phyloP scores from a whole-genome alignment of 2,888 invertebrate genomes.

The Oligia strigilis region DNA sequence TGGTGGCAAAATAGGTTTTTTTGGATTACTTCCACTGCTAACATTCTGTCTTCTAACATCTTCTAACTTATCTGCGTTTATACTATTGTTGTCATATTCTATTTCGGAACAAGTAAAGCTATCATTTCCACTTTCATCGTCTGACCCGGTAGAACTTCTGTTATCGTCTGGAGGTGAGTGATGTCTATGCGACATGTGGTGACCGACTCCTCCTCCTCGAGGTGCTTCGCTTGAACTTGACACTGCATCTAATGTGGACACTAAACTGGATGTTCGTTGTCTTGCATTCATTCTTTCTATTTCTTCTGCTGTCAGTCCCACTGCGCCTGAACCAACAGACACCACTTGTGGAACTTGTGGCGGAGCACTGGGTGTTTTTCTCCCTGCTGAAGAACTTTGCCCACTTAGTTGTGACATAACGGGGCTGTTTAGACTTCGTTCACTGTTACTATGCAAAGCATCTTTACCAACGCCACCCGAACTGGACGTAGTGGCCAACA shows the following conservation, averaged over 20 bases:
- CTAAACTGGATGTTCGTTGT: constrained; percentile 96
- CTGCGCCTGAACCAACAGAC: constrained; percentile 92
- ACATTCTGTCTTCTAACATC: constrained; percentile 91
- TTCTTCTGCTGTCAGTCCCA: constrained; percentile 98
- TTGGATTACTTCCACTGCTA: constrained; percentile 87
- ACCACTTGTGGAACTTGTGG: constrained; percentile 93
- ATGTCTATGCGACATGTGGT: constrained; percentile 93
- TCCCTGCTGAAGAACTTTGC: constrained; percentile 95
- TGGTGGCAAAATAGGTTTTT: constrained; percentile 93
- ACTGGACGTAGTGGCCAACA: constrained; percentile 96
- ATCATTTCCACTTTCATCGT: constrained; percentile 98
- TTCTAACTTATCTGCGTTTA: constrained; percentile 94
- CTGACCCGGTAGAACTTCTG: constrained; percentile 94
- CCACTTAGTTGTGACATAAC: constrained; percentile 98
- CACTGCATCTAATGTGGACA: constrained; percentile 98
- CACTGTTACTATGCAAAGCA: constrained; percentile 97
- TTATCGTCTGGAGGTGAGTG: constrained; percentile 94
- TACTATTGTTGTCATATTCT: constrained; percentile 97
- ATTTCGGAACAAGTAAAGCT: constrained; percentile 99
- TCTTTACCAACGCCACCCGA: constrained; percentile 97
- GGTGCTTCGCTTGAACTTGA: constrained; percentile 96
- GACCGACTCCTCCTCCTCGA: constrained; percentile 92
- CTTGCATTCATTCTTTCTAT: constrained; percentile 97
- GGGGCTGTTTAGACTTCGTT: constrained; percentile 97
- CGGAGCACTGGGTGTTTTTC: constrained; percentile 93